Base-by-base conservation (phyloP, 2,797 vertebrate species). In the Lates japonicus region DNA sequence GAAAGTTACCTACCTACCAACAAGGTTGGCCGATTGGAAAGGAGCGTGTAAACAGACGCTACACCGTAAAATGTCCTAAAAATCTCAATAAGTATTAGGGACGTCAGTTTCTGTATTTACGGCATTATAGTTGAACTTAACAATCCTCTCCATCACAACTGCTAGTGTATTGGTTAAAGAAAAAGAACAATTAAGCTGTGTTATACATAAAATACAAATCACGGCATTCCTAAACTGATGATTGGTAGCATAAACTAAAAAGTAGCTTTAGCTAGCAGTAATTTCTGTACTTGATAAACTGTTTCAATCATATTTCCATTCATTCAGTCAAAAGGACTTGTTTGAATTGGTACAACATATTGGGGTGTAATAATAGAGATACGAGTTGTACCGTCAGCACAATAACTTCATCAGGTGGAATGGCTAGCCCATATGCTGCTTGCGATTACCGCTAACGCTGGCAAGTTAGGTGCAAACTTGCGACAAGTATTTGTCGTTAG, bases 381-480 rank as follows among this genome's bases (percentile, higher is more conserved):
- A 0, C 1, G 9, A 60, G 39, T 61, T 25, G 48, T 46, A 61
- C 29, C 14, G 55, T 68, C 68, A 51, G 8, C 65, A 78, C 52
- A 33, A 35, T 39, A 5, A 57, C 10, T 33, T 64, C 35, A 57
- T 35, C 16, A 11, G 29, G n/a, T 1, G 33, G 29, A 64, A 67
- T 3, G 61, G 57, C 29, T 10, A n/a, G 7, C 39, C 7, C 4
- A 7, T 3, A 58, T 10, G 54, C 39, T 19, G 20, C n/a, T 57
- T 7, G 37, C 5, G 17, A 52, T 63, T 61, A 29, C 10, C 33
- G 73, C 63, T 80, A 85, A 80, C 64, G 80, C 73, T 80, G 79
- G 76, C 81, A 46, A 87, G 59, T 80, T 70, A 3, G 58, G 31
- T 4, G 78, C 76, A 90, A 92, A 93, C 86, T 87, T 91, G 71